phyloP scores from a whole-genome alignment of 2,797 vertebrate species.

The Sebastes hubbsi region DNA sequence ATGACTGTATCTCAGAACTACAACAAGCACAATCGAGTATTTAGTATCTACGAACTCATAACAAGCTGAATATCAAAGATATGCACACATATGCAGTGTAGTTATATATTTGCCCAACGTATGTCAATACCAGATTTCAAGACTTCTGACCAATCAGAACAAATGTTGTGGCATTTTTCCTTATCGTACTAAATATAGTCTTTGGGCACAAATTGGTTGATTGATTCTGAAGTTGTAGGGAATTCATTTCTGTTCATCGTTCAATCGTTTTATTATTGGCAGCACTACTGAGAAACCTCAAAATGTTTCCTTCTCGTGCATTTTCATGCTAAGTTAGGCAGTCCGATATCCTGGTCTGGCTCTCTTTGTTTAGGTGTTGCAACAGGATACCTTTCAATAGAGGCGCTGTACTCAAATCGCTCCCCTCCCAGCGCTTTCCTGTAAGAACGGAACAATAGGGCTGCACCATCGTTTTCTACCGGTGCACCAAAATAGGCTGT shows the following conservation, averaged over 20 bases:
- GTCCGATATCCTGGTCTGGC: background rate
- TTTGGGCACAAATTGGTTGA: background rate
- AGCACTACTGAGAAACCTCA: background rate
- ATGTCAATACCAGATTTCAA: no score
- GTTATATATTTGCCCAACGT: no score
- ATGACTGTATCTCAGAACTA: no score
- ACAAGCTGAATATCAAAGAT: no score
- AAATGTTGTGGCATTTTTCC: no score
- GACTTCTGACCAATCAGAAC: no score
- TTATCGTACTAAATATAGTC: no score
- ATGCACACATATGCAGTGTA: no score
- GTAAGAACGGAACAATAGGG: slow-evolving; percentile 1
- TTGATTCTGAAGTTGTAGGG: background rate
- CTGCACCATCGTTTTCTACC: background rate
- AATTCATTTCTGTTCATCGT: background rate
- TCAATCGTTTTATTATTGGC: background rate
- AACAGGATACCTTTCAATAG: slow-evolving; percentile 42
- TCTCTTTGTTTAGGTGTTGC: slow-evolving; percentile 41
- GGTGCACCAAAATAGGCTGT: background rate
- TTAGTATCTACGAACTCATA: no score
- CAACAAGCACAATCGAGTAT: no score
- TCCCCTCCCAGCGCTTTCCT: slow-evolving; percentile 13
- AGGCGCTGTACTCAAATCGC: background rate
- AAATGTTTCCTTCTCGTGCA: background rate
- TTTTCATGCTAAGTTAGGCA: slow-evolving; percentile 4